Evolutionary conservation across 2,113 vertebrate genomes (phyloP).

Genomic region (Corapipo altera): DNA sequence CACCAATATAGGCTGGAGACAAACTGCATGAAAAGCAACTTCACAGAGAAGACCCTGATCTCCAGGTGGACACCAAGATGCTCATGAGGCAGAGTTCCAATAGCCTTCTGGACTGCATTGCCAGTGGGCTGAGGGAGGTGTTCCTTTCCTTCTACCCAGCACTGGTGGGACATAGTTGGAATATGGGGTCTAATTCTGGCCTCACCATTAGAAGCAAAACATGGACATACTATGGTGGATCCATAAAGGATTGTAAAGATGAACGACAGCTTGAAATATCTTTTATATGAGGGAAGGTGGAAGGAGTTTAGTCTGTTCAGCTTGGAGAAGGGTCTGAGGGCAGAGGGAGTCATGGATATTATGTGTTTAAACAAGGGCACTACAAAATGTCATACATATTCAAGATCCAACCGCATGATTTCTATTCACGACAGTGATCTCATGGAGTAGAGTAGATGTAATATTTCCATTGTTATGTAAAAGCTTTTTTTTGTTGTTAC

Average conservation of each 20-base stretch:
- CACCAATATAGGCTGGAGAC: background rate
- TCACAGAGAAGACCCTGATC: background rate
- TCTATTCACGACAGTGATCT: background rate
- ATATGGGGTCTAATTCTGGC: background rate
- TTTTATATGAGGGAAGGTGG: background rate
- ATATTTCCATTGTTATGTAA: background rate
- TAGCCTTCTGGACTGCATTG: background rate
- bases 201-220: background rate
- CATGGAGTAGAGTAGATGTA: background rate
- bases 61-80: background rate
- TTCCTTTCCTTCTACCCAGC: background rate
- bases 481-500: background rate
- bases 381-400: background rate
- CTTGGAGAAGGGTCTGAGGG: background rate
- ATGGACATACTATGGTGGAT: fast-evolving
- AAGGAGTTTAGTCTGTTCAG: background rate
- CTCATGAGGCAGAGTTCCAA: background rate
- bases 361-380: background rate
- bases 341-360: background rate
- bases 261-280: background rate
- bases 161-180: background rate
- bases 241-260: background rate
- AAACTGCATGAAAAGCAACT: background rate
- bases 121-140: background rate
- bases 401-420: background rate